Evolutionary conservation across 1,140 invertebrate species (phyloP).

Genomic region (Leptopilina clavipes): DNA sequence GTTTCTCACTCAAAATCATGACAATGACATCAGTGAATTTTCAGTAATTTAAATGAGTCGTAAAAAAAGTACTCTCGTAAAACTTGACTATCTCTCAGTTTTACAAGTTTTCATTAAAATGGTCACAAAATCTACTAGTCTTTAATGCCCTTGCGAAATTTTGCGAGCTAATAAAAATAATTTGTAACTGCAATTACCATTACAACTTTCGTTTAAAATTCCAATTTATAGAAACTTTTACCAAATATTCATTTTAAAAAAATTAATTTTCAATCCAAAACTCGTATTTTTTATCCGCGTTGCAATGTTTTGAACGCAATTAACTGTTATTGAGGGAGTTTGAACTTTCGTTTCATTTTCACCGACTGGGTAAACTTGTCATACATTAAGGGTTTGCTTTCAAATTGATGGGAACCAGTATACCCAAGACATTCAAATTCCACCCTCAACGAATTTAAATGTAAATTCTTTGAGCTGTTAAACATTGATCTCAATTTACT

Average conservation of each 20-base stretch:
- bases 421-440: background rate
- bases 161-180: conserved; percentile 8
- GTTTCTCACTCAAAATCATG: background rate
- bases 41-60: conserved; percentile 13
- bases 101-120: conserved; percentile 22
- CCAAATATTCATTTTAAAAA: too few relatives aligned
- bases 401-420: background rate
- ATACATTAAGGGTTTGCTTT: background rate
- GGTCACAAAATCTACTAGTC: conserved; percentile 8
- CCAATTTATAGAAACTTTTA: too few relatives aligned
- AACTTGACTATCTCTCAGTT: background rate
- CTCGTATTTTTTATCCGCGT: too few relatives aligned
- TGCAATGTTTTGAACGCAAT: background rate
- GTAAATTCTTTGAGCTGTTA: background rate
- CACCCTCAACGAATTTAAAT: background rate
- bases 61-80: conserved; percentile 20
- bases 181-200: background rate
- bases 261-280: too few relatives aligned
- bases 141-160: conserved; percentile 4
- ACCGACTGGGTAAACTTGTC: background rate
- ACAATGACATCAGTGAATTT: conserved; percentile 6
- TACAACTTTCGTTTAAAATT: too few relatives aligned
- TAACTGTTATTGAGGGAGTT: background rate
- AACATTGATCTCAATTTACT: conserved; percentile 3
- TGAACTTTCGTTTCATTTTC: too few relatives aligned